Percentiles rank a stretch among this genome's conserved stretches.
Evolutionary conservation across 30 jellyfish, hydroid and myxozoan species (phyloP).

Genomic region (Calvadosia cruxmelitensis): DNA sequence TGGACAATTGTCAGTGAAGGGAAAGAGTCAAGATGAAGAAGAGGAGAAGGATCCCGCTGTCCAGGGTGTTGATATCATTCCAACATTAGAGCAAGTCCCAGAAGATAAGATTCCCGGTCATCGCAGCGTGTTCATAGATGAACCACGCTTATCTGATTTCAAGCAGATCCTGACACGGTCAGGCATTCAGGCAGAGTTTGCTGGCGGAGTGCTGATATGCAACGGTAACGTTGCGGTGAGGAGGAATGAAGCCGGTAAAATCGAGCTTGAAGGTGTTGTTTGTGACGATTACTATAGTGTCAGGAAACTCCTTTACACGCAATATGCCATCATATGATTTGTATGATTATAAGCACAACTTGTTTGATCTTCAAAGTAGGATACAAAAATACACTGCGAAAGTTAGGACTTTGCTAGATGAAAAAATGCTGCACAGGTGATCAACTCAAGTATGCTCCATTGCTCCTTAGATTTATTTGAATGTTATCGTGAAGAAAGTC

Average conservation of each 20-base stretch:
- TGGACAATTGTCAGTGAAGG: constrained; percentile 72
- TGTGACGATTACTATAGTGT: constrained; percentile 70
- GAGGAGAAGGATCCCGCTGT: constrained; percentile 39
- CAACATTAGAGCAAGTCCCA: constrained; percentile 75
- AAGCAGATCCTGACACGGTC: constrained; percentile 79
- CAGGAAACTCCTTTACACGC: constrained; percentile 62
- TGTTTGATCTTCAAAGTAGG: no score
- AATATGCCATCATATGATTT: constrained; percentile 66
- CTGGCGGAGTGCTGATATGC: constrained; percentile 91
- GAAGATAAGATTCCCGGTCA: constrained; percentile 94
- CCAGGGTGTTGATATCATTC: constrained; percentile 59
- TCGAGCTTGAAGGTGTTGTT: constrained; percentile 74
- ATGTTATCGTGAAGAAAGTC: no score
- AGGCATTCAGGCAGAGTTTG: constrained; percentile 95
- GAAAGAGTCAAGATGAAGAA: constrained; percentile 17
- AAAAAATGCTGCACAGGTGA: no score
- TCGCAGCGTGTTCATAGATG: constrained; percentile 75
- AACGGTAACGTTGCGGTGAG: constrained; percentile 79
- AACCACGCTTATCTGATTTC: constrained; percentile 91
- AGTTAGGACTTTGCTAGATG: no score
- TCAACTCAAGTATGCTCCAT: no score
- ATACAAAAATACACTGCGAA: no score
- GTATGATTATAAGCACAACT: no score
- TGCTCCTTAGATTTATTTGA: no score
- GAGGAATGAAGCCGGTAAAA: constrained; percentile 85